A percentile compares a stretch with the other conserved stretches of the same genome.
Conservation (phyloP, 2,797 vertebrate genomes). For the Cyclura pinguis region DNA sequence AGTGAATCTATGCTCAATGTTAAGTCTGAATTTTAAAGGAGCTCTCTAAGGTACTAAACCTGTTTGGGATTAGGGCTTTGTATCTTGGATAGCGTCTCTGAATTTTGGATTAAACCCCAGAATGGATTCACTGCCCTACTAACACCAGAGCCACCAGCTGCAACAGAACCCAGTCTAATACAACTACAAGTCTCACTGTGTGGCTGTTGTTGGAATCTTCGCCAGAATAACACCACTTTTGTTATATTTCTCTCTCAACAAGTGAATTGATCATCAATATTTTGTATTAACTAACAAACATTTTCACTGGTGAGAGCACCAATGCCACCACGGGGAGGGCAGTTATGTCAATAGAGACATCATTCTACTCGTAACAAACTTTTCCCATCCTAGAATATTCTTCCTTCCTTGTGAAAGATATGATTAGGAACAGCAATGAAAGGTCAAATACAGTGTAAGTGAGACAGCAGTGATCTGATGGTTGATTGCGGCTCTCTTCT, state of each 20-base stretch:
- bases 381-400: neutral
- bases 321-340: neutral
- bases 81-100: no score
- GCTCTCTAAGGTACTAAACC: no score
- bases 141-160: no score
- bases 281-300: neutral
- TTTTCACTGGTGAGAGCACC: neutral
- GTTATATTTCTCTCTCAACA: neutral
- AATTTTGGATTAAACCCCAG: no score
- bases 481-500: slow-evolving; percentile 37
- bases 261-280: no score
- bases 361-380: neutral
- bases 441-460: slow-evolving; percentile 36
- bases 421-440: neutral
- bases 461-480: neutral
- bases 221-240: neutral
- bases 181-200: neutral
- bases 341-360: fast-evolving
- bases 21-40: no score
- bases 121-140: no score
- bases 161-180: neutral
- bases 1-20: no score
- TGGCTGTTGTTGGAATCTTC: neutral
- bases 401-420: neutral
- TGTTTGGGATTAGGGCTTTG: no score